Evolutionary conservation across 2,113 vertebrate species (phyloP).

Genomic region (Rafetus swinhoei): DNA sequence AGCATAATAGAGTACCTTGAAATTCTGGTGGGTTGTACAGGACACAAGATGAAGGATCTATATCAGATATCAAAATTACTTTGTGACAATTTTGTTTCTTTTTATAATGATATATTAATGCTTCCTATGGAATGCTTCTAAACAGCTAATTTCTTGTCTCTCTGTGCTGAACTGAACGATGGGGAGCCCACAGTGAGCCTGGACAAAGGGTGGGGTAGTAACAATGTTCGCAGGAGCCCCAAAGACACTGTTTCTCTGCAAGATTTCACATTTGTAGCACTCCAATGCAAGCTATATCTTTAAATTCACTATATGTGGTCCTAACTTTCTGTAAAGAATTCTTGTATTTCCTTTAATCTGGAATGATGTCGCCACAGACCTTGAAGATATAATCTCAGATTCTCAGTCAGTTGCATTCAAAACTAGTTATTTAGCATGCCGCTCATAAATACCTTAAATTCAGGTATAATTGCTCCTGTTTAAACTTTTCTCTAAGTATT

Average conservation of each 20-base stretch:
- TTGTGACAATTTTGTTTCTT: neutral
- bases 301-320: neutral
- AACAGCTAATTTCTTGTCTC: too few relatives aligned
- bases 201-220: neutral
- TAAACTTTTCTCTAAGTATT: neutral
- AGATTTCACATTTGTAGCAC: neutral
- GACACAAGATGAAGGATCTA: neutral
- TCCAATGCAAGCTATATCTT: neutral
- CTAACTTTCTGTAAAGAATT: neutral
- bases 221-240: neutral
- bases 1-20: neutral
- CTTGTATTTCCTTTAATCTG: neutral
- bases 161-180: neutral
- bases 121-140: neutral
- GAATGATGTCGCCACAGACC: accelerated
- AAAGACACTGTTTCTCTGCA: neutral
- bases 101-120: neutral
- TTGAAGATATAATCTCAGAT: neutral
- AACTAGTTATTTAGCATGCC: neutral
- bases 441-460: neutral
- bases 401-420: neutral
- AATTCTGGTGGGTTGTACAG: neutral
- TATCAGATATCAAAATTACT: neutral
- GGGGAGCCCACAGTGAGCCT: neutral
- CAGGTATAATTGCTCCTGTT: conserved; percentile 3